phyloP scores from a whole-genome alignment of 2,888 invertebrate species.

The Abrostola tripartita region DNA sequence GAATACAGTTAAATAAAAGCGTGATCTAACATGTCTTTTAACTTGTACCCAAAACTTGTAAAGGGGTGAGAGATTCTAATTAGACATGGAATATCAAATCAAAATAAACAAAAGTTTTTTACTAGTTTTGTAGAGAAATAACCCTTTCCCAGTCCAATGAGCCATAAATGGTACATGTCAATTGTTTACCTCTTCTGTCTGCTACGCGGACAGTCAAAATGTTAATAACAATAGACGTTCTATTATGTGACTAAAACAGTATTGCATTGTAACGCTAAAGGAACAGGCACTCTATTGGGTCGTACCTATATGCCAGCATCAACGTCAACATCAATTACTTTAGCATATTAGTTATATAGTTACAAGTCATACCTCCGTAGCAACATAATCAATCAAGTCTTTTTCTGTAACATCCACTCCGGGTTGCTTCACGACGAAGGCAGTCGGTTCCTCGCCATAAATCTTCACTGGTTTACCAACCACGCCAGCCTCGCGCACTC shows the following conservation, averaged over 20 bases:
- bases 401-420: slow-evolving; percentile 84
- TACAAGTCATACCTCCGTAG: slow-evolving; percentile 64
- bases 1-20: not conserved
- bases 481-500: slow-evolving; percentile 93
- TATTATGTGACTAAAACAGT: not conserved
- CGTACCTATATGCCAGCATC: not conserved
- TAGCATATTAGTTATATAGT: not conserved
- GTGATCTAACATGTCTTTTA: not conserved
- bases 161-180: too few relatives aligned
- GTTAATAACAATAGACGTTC: too few relatives aligned
- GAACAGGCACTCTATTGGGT: not conserved
- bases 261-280: not conserved
- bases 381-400: slow-evolving; percentile 88
- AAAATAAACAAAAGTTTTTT: not conserved
- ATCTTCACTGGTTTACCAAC: slow-evolving; percentile 91
- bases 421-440: slow-evolving; percentile 91
- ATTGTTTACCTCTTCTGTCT: too few relatives aligned
- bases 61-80: not conserved
- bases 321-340: not conserved
- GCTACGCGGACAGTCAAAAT: too few relatives aligned
- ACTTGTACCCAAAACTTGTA: not conserved
- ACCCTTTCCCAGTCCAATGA: too few relatives aligned
- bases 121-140: not conserved
- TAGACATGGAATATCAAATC: not conserved
- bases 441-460: slow-evolving; percentile 91